Evolutionary conservation across 2,888 invertebrate species (phyloP), one percentile per base, ranked within the genome.

Genomic region (Orthosia cruda): DNA sequence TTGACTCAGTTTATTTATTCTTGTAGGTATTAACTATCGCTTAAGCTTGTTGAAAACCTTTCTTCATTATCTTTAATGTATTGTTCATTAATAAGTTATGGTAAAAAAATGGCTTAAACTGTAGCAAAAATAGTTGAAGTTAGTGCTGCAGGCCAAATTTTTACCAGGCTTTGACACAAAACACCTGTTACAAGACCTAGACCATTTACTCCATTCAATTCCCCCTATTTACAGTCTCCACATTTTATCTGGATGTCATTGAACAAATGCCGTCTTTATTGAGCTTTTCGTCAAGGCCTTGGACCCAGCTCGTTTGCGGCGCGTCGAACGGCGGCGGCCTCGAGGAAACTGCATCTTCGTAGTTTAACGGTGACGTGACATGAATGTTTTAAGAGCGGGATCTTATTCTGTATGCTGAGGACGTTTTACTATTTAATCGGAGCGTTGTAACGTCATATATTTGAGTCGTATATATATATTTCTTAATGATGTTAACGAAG

Each of bases 281-380:
- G 76, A 71, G 59, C 59, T 61, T 72, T 78, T 67, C 64, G 23
- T n/a, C 54, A 45, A 71, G 75, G 67, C 75, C 81, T 80, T 75
- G 71, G 70, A 47, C 58, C 49, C 57, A 50, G 45, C 57, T 59
- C 45, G 63, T 71, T 80, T 59, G 52, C 59, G 80, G 49, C 69
- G 59, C 55, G 58, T 61, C 45, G 45, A 45, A 20, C 9, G 45
- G 45, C 40, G 47, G 18, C 64, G 81, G 81, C 82, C 83, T 81
- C 69, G 85, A 3, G 11, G 18, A 66, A 58, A 74, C 77, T 83
- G 83, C 83, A 83, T 81, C 74, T 71, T 40, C 58, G 61, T 50
- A 77, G 67, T 80, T 77, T 45, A 63, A 52, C 20, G 20, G 47
- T 68, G 63, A 64, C 81, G 81, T 77, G 85, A 59, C 52, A 5